These are phyloP conservation scores for Magallana ariakensis DNA, from an alignment of 1,140 invertebrate species.

Conservation along the genomic window DNA sequence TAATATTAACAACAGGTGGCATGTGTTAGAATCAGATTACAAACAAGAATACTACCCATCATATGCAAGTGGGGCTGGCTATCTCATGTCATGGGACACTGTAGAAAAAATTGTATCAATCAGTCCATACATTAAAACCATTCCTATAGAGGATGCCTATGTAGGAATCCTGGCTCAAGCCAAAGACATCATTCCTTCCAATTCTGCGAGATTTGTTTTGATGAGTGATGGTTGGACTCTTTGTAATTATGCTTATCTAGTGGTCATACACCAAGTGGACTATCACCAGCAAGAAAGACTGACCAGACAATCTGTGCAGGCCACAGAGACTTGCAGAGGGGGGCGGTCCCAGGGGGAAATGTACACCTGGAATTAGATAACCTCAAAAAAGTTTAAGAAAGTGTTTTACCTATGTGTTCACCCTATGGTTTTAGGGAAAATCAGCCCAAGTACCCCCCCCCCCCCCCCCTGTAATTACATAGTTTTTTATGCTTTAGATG, in stretches of 20 bases:
- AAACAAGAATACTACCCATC: constrained; percentile 62
- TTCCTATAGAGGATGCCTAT: constrained; percentile 73
- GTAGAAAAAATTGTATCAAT: constrained; percentile 61
- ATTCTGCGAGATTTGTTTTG: constrained; percentile 66
- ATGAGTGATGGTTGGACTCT: constrained; percentile 62
- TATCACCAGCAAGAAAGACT: constrained; percentile 56
- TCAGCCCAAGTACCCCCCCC: too few relatives aligned
- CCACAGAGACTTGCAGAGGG: constrained; percentile 56
- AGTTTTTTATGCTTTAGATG: too few relatives aligned
- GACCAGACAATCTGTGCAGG: constrained; percentile 56
- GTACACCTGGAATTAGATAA: constrained; percentile 59
- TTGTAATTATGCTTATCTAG: constrained; percentile 71
- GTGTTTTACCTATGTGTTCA: constrained; percentile 13
- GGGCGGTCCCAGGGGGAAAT: constrained; percentile 43
- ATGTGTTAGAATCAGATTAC: constrained; percentile 63
- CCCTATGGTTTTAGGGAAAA: too few relatives aligned
- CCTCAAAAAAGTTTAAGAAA: neutral
- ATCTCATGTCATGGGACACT: constrained; percentile 70
- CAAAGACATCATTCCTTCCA: constrained; percentile 60
- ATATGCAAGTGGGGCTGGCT: constrained; percentile 73
- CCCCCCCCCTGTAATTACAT: too few relatives aligned
- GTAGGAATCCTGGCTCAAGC: constrained; percentile 66
- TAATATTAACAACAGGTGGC: constrained; percentile 63
- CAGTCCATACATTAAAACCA: constrained; percentile 64
- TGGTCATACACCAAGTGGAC: constrained; percentile 67